phyloP scores from a whole-genome alignment of 2,888 invertebrate genomes.

The Helobdella robusta region DNA sequence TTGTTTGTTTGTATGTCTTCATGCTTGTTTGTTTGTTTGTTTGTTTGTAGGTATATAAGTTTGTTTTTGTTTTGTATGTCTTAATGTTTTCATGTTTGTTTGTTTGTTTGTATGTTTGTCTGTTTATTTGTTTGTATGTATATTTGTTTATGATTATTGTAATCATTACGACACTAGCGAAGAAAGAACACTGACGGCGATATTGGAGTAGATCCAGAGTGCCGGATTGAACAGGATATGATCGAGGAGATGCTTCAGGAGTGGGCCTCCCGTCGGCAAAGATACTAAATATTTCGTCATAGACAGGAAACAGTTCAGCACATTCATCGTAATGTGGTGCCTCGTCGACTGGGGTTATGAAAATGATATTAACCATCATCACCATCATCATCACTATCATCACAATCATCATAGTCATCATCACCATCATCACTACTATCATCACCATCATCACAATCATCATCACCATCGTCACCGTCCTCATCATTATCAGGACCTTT shows the following conservation, averaged over 20 bases:
- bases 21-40: background rate
- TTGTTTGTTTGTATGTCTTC: background rate
- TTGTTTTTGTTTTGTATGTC: too few relatives aligned
- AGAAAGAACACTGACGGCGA: slow-evolving; percentile 60
- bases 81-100: too few relatives aligned
- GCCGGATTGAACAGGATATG: slow-evolving; percentile 98
- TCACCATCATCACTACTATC: background rate
- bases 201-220: slow-evolving; percentile 95
- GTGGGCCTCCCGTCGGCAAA: slow-evolving; percentile 42
- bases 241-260: slow-evolving; percentile 77
- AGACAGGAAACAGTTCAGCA: slow-evolving; percentile 60
- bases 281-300: slow-evolving; percentile 49
- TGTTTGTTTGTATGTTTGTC: background rate
- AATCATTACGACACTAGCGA: background rate
- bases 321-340: slow-evolving; percentile 86
- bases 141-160: background rate
- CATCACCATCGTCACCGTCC: background rate
- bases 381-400: background rate
- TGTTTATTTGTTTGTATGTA: background rate
- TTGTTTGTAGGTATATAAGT: background rate
- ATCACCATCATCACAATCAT: background rate
- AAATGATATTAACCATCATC: background rate
- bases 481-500: slow-evolving; percentile 53
- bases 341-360: slow-evolving; percentile 42
- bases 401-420: too few relatives aligned